phyloP scores from a whole-genome alignment of 2,797 vertebrate genomes.

The Pseudopleuronectes americanus region DNA sequence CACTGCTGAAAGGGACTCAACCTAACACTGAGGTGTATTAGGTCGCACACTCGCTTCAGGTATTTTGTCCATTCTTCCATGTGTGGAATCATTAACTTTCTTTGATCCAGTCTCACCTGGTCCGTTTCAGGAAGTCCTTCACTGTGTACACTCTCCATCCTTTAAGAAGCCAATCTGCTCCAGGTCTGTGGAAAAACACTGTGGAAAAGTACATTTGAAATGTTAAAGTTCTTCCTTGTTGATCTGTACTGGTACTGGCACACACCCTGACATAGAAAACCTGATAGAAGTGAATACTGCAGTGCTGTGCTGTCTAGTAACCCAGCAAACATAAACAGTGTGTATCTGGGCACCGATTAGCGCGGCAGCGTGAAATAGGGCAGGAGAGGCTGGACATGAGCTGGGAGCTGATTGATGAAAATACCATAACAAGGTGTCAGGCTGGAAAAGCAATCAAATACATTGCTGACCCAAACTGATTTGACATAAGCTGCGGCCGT shows the following conservation, averaged over 20 bases:
- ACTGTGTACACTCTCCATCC: slow-evolving; percentile 22
- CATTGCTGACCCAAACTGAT: slow-evolving; percentile 29
- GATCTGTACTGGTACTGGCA: slow-evolving; percentile 21
- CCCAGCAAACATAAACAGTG: slow-evolving; percentile 41
- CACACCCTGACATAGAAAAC: slow-evolving; percentile 26
- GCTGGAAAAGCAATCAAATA: slow-evolving; percentile 34
- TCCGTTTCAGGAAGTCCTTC: slow-evolving; percentile 31
- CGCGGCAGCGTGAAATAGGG: slow-evolving; percentile 25
- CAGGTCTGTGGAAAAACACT: slow-evolving; percentile 30
- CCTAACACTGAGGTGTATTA: slow-evolving; percentile 1
- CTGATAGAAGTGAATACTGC: slow-evolving; percentile 17
- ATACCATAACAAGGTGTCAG: slow-evolving; percentile 42
- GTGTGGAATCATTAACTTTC: slow-evolving; percentile 60
- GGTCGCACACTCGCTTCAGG: slow-evolving; percentile 20
- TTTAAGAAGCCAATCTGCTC: slow-evolving; percentile 13
- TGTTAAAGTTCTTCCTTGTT: slow-evolving; percentile 16
- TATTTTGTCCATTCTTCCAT: slow-evolving; percentile 45
- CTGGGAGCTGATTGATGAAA: slow-evolving; percentile 41
- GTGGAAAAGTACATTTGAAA: not conserved
- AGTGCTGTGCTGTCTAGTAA: slow-evolving; percentile 19
- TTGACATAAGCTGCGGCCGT: slow-evolving; percentile 25
- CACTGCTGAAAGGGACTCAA: not conserved
- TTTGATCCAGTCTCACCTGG: slow-evolving; percentile 47
- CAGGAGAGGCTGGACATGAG: slow-evolving; percentile 4
- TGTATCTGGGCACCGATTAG: slow-evolving; percentile 40